Percentiles rank a stretch among this genome's conserved stretches.
Conservation (phyloP, 1,140 invertebrate species). For the Diplogasteroides magnus region DNA sequence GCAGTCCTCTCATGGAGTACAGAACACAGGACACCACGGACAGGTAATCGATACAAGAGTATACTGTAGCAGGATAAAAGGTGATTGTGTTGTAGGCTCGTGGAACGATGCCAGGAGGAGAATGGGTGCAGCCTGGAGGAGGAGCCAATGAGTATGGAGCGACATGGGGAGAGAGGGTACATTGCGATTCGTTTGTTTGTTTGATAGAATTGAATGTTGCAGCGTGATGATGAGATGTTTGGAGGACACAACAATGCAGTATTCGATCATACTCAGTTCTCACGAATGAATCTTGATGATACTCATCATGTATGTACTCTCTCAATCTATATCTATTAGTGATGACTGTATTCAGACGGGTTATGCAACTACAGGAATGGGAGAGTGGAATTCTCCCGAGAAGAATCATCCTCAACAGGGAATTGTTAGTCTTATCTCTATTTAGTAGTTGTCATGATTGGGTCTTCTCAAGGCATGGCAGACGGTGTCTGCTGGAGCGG, state of each 20-base stretch:
- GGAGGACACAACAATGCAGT: not conserved
- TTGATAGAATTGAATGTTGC: no score
- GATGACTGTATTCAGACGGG: not conserved
- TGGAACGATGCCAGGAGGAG: not conserved
- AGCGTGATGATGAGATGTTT: not conserved
- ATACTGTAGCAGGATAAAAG: no score
- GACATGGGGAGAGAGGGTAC: not conserved
- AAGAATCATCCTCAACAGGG: not conserved
- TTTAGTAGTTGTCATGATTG: no score
- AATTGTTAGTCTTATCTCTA: not conserved
- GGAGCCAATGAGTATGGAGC: not conserved
- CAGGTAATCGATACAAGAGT: no score
- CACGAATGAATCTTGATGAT: not conserved
- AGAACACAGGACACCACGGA: no score
- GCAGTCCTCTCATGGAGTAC: no score
- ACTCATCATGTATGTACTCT: not conserved
- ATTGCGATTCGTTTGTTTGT: no score
- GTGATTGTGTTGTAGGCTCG: no score
- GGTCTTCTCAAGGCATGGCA: no score
- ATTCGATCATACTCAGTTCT: not conserved
- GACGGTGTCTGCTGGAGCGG: no score
- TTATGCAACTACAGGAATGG: not conserved
- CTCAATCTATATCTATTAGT: not conserved
- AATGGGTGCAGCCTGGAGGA: not conserved
- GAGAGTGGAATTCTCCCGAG: not conserved